Percentiles rank a stretch among this genome's conserved stretches.
Conservation (phyloP, 53 echinoderm and acorn worm species). For the Hippasteria phrygiana region DNA sequence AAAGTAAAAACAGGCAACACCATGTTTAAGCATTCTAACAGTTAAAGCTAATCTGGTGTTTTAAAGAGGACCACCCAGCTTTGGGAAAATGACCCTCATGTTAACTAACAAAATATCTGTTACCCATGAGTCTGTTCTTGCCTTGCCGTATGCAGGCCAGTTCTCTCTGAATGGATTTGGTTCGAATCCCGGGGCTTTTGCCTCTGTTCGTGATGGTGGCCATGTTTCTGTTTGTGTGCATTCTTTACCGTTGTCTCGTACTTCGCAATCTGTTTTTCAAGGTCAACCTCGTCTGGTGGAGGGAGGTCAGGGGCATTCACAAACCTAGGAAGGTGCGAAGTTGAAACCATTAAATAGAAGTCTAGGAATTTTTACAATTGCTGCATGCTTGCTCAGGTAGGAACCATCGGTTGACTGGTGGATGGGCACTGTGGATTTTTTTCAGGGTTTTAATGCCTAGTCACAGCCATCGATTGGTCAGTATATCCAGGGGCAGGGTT, state of each 20-base stretch:
- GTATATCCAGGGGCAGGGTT: too few species aligned
- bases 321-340: conserved; percentile 47
- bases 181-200: background rate
- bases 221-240: background rate
- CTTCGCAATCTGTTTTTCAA: conserved; percentile 44
- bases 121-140: conserved; percentile 17
- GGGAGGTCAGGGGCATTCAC: conserved; percentile 53
- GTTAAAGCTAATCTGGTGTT: too few species aligned
- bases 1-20: too few species aligned
- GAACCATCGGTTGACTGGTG: too few species aligned
- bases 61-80: too few species aligned
- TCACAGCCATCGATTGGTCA: too few species aligned
- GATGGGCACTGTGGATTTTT: too few species aligned
- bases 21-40: too few species aligned
- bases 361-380: too few species aligned
- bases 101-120: background rate
- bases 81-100: too few species aligned
- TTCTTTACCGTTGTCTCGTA: conserved; percentile 43
- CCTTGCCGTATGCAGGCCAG: background rate
- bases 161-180: background rate
- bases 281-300: background rate
- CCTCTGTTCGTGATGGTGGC: conserved; percentile 14
- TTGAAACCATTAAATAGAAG: background rate
- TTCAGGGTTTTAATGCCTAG: too few species aligned
- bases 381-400: too few species aligned